Evolutionary conservation across 2,113 vertebrate species (phyloP).

Genomic region (Baryphthengus martii): DNA sequence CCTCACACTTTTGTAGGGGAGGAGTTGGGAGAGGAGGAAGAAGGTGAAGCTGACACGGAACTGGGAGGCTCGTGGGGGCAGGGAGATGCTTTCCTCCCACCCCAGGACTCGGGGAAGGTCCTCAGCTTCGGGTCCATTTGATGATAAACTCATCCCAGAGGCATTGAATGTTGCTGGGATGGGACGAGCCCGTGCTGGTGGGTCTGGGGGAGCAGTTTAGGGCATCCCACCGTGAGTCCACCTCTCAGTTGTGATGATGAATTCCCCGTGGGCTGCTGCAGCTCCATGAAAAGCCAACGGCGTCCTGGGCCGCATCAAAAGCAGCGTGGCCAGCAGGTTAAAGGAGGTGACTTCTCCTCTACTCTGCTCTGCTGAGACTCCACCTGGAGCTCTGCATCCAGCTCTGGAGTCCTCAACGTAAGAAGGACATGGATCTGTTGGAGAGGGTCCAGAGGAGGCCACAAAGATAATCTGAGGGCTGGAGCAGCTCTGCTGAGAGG

Average conservation of each 20-base stretch:
- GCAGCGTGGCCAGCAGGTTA: too few relatives aligned
- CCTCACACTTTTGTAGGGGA: background rate
- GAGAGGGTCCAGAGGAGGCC: too few relatives aligned
- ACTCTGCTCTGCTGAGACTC: too few relatives aligned
- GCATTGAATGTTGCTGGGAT: fast-evolving
- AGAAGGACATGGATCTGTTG: too few relatives aligned
- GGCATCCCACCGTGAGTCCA: background rate
- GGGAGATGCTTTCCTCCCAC: background rate
- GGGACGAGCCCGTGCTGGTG: background rate
- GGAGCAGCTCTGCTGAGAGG: too few relatives aligned
- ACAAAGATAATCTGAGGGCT: too few relatives aligned
- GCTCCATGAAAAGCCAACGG: too few relatives aligned
- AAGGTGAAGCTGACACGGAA: fast-evolving
- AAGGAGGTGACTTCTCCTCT: too few relatives aligned
- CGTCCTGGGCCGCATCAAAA: too few relatives aligned
- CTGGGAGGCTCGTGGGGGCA: background rate
- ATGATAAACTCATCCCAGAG: background rate
- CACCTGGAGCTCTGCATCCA: too few relatives aligned
- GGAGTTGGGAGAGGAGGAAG: background rate
- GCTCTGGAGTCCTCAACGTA: too few relatives aligned
- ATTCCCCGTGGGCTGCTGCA: background rate
- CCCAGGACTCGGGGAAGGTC: fast-evolving
- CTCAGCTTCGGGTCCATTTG: background rate
- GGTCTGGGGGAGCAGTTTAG: background rate
- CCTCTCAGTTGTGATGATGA: fast-evolving